Evolutionary conservation across 1,140 invertebrate genomes (phyloP), one percentile per base, ranked within the genome.

Genomic region (Hermetia illucens): DNA sequence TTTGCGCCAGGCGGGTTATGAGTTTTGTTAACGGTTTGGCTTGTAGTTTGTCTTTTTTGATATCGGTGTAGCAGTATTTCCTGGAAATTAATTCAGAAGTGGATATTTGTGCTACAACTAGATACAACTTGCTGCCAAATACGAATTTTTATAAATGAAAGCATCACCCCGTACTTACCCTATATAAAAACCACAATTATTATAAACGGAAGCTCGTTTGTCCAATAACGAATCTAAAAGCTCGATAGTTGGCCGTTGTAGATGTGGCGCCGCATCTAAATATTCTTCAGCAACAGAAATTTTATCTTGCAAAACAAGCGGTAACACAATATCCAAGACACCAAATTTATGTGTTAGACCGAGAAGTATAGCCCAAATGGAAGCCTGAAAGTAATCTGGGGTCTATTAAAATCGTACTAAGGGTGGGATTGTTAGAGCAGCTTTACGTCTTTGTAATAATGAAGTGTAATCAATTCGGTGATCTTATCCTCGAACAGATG

Each of bases 251-350:
- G 62, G 57, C 31, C 51, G 50, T 44, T 79, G 77, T 38, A 75
- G 68, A 6, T 66, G 44, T 5, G 57, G 60, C 29, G 68, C 69
- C 17, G 61, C 57, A 27, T 51, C 52, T 39, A 82, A 50, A 60
- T 77, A 79, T 38, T 72, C 70, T 48, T 82, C 77, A 9, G 72
- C 68, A 16, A 77, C 44, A 34, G 63, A 64, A 4, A 75, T 51
- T 47, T 79, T 79, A 49, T 81, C 78, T 62, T 82, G 77, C 10
- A 82, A 59, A 43, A 83, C 61, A 21, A 85, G 54, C 1, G 80
- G 80, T 33, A 84, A 53, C 2, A 81, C 47, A 44, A 82, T 65
- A 36, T 74, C 68, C 46, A 76, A 62, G 36, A 79, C 64, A 15
- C 50, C 44, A 58, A 78, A 83, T 34, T 67, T 49, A 21, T 55